Base-by-base conservation (phyloP, 2,888 invertebrate genomes). In the Sericinus montela region DNA sequence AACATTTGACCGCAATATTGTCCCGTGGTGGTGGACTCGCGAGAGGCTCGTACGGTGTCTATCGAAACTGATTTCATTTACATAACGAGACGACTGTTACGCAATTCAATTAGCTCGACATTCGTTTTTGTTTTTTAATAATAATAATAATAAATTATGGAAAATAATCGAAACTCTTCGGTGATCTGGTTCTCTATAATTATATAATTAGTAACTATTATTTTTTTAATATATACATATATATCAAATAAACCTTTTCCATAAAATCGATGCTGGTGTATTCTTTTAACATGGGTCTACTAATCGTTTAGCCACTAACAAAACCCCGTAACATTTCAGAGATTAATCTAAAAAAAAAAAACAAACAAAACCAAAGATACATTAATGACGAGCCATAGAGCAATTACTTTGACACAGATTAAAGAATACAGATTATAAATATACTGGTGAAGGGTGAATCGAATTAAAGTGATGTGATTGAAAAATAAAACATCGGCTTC, bases 271-370 rank as follows among this genome's bases (percentile, higher is more conserved):
- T 54, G 68, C 67, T 80, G 86, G 87, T 86, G 87, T 88, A 87
- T 87, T 88, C 75, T 88, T 88, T 87, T 88, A 88, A 88, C 86
- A 86, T 87, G 88, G 87, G 88, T 66, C 62, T 79, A 88, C 87
- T 88, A 87, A 88, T 88, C 60, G 62, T 59, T 64, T 75, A 80
- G 77, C 67, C 66, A 86, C 87, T 87, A 87, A 87, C 84, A 63
- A 49, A n/a, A 63, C 48, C 66, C 62, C 67, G 58, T 70, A 69
- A 69, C 65, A 59, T 40, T 45, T 51, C 36, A 62, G 58, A 64
- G 5, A 62, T 49, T 54, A 55, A 48, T n/a, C n/a, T n/a, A 59
- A 58, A 52, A 39, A 30, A 59, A 49, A 19, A 3, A 57, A 37
- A 55, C n/a, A n/a, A n/a, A n/a, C n/a, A n/a, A n/a, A n/a, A n/a